Percentiles rank a stretch among this genome's conserved stretches.
phyloP scores from a whole-genome alignment of 2,113 vertebrate genomes.

The Vimba vimba region DNA sequence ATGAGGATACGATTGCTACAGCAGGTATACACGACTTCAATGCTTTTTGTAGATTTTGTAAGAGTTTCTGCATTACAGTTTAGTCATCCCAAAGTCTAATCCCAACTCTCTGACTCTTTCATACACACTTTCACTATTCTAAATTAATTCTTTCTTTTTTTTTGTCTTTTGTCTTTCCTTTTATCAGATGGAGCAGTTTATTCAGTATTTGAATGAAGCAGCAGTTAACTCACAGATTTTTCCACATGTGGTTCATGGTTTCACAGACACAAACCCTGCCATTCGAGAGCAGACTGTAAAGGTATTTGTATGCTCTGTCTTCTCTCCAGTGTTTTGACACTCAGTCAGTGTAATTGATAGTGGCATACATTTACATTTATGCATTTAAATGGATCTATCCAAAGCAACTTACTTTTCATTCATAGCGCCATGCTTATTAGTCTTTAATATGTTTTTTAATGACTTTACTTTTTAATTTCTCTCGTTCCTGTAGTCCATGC shows the following conservation, averaged over 20 bases:
- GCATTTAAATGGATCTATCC: background rate
- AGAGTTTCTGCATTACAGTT: background rate
- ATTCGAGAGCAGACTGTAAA: conserved; percentile 94
- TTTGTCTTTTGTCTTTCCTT: background rate
- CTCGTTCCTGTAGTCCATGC: conserved; percentile 80
- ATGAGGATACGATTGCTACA: conserved; percentile 92
- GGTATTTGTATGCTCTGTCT: conserved; percentile 67
- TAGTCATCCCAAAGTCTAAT: background rate
- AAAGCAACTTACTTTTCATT: background rate
- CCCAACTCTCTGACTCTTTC: no score
- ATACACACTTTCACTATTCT: background rate
- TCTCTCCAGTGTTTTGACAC: background rate
- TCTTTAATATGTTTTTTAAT: background rate
- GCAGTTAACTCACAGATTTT: conserved; percentile 93
- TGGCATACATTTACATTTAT: background rate
- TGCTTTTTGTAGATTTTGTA: background rate
- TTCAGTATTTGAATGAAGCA: conserved; percentile 89
- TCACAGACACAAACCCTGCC: conserved; percentile 93
- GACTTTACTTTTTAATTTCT: background rate
- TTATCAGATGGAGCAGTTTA: conserved; percentile 91
- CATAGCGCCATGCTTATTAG: no score
- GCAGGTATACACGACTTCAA: conserved; percentile 72
- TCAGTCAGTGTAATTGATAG: background rate
- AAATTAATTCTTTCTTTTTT: background rate
- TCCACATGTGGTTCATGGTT: conserved; percentile 90